Conservation (phyloP, 2,797 vertebrate genomes). For the Danio tinwini region DNA sequence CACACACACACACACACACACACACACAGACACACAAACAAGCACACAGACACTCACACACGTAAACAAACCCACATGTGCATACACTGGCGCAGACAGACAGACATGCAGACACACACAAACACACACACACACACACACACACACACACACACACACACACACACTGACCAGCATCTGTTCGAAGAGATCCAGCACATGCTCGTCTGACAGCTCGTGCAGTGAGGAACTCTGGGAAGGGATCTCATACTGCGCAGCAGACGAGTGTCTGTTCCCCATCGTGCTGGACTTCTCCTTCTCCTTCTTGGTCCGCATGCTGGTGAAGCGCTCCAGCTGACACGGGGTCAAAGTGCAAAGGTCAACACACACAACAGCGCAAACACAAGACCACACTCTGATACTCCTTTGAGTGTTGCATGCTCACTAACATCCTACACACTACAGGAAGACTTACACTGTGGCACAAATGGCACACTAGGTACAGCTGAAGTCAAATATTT, state of each 20-base stretch:
- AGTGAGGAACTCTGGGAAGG: conserved; percentile 72
- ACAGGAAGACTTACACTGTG: too few relatives aligned
- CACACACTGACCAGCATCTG: conserved; percentile 88
- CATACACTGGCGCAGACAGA: too few relatives aligned
- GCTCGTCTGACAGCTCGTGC: conserved; percentile 81
- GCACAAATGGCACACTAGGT: too few relatives aligned
- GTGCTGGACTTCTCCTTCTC: conserved; percentile 86
- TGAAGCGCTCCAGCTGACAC: conserved; percentile 89
- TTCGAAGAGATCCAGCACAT: conserved; percentile 88
- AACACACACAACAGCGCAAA: neutral
- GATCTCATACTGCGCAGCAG: conserved; percentile 81
- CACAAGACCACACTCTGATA: too few relatives aligned
- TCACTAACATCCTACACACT: neutral
- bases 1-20: too few relatives aligned
- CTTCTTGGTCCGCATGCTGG: conserved; percentile 92
- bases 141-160: conserved; percentile 41
- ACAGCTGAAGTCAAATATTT: too few relatives aligned
- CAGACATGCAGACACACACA: too few relatives aligned
- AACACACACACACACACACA: neutral
- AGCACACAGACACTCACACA: neutral
- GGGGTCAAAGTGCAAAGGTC: conserved; percentile 53
- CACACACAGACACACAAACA: neutral
- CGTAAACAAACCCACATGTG: too few relatives aligned
- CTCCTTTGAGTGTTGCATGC: neutral
- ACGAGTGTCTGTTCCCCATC: conserved; percentile 80